These are phyloP conservation scores for Trichonephila clavipes DNA, from an alignment of 1,140 invertebrate genomes.

Conservation along the genomic window DNA sequence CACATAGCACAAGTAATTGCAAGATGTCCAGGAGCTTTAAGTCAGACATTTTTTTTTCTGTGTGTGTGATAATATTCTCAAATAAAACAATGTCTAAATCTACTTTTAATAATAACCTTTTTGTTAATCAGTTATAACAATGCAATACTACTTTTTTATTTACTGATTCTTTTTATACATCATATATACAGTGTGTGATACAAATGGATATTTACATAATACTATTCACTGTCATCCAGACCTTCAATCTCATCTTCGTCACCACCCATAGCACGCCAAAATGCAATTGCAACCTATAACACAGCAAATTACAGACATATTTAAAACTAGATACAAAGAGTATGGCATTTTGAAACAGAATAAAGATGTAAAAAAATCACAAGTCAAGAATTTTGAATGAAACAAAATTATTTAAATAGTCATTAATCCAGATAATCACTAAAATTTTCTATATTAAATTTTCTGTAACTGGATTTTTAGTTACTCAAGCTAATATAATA, in stretches of 20 bases:
- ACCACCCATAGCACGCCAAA: constrained; percentile 89
- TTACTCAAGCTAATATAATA: too few relatives aligned
- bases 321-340: not conserved
- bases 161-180: not conserved
- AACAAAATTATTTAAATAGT: not conserved
- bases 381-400: not conserved
- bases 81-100: too few relatives aligned
- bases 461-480: too few relatives aligned
- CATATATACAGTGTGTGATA: not conserved
- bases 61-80: too few relatives aligned
- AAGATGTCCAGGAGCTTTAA: too few relatives aligned
- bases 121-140: too few relatives aligned
- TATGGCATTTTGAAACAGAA: not conserved
- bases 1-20: too few relatives aligned
- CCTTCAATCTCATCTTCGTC: constrained; percentile 86
- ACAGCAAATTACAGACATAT: not conserved
- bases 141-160: too few relatives aligned
- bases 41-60: too few relatives aligned
- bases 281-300: constrained; percentile 86
- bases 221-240: constrained; percentile 76
- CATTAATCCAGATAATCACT: not conserved
- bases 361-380: not conserved
- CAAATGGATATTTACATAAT: not conserved
- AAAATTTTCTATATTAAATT: not conserved
- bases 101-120: too few relatives aligned